phyloP scores from a whole-genome alignment of 1,140 invertebrate genomes.

The Drosophila sproati region DNA sequence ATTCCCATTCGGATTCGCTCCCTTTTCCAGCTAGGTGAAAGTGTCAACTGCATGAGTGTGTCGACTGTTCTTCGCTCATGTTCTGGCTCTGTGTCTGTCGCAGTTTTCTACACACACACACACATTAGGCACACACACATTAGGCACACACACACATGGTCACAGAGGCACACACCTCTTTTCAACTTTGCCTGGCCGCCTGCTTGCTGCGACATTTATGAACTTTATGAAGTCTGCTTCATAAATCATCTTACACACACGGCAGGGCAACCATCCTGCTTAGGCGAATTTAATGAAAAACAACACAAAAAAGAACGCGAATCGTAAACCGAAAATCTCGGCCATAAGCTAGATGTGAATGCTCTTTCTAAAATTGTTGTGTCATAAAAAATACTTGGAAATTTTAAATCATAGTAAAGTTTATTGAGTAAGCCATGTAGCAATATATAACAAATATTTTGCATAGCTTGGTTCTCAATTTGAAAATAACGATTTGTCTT shows the following conservation, averaged over 20 bases:
- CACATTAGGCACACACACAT: constrained; percentile 11
- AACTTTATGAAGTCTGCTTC: constrained; percentile 81
- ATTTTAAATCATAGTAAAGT: no score
- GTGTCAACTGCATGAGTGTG: constrained; percentile 77
- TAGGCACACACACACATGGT: constrained; percentile 6
- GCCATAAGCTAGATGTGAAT: neutral
- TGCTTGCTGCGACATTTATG: constrained; percentile 83
- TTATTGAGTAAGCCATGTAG: neutral
- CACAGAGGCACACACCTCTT: constrained; percentile 55
- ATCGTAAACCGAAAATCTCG: neutral
- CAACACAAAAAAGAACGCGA: constrained; percentile 4
- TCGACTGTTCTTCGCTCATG: constrained; percentile 51
- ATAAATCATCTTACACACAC: constrained; percentile 77
- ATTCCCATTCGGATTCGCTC: constrained; percentile 7
- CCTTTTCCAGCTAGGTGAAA: constrained; percentile 54
- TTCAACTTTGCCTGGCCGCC: constrained; percentile 58
- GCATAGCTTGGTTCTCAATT: neutral
- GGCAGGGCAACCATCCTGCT: constrained; percentile 67
- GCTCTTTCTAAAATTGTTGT: neutral
- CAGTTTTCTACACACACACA: constrained; percentile 24
- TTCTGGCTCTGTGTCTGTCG: constrained; percentile 57
- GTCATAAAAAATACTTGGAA: no score
- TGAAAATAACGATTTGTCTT: no score
- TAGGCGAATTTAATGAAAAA: constrained; percentile 82
- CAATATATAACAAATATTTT: neutral